These are phyloP conservation scores for Zeugodacus cucurbitae DNA, from an alignment of 1,140 invertebrate species.

Conservation along the genomic window DNA sequence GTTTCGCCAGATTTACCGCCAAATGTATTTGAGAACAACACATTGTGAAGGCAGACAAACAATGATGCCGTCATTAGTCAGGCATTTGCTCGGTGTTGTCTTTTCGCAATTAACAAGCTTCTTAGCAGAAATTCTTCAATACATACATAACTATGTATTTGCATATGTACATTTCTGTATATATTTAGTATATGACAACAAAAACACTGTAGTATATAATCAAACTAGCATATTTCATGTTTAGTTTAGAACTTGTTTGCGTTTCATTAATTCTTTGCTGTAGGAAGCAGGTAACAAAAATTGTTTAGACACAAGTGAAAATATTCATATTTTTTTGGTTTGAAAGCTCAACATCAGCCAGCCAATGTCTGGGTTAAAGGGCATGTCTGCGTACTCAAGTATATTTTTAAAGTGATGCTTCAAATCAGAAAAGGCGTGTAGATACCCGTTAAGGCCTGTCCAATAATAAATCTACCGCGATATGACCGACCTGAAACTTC, in stretches of 20 bases:
- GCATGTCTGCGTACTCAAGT: too few relatives aligned
- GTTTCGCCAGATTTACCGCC: not conserved
- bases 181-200: not conserved
- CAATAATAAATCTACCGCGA: too few relatives aligned
- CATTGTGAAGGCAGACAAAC: not conserved
- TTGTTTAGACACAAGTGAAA: not conserved
- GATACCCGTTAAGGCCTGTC: too few relatives aligned
- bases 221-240: not conserved
- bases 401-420: too few relatives aligned
- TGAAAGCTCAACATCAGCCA: too few relatives aligned
- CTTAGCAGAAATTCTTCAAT: not conserved
- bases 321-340: too few relatives aligned
- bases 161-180: not conserved
- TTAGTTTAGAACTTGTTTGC: not conserved
- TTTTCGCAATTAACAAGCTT: conserved; percentile 30
- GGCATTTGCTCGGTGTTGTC: conserved; percentile 28
- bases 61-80: conserved; percentile 10
- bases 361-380: too few relatives aligned
- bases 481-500: too few relatives aligned
- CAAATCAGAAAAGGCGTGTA: too few relatives aligned
- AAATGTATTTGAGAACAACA: not conserved
- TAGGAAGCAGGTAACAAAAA: not conserved
- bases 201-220: not conserved
- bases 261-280: not conserved
- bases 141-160: not conserved